phyloP scores from a whole-genome alignment of 1,140 invertebrate species.

The Drosophila tani region DNA sequence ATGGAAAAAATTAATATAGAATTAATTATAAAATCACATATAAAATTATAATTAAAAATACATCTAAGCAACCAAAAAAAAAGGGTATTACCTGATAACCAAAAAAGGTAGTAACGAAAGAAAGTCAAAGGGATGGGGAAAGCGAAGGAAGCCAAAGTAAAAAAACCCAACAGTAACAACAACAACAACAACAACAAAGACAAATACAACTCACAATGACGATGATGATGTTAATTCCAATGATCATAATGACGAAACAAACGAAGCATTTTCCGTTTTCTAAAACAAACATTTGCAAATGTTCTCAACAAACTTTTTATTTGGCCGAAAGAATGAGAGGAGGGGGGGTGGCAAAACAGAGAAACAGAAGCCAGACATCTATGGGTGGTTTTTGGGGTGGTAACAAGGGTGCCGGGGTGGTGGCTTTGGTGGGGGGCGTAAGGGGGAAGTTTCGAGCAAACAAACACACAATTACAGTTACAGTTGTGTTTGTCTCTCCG shows the following conservation, averaged over 20 bases:
- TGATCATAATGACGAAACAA: conserved; percentile 64
- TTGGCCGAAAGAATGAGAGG: conserved; percentile 38
- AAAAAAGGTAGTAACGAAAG: conserved; percentile 32
- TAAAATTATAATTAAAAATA: not conserved
- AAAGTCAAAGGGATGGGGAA: conserved; percentile 20
- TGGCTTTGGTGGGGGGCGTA: not conserved
- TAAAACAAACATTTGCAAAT: conserved; percentile 82
- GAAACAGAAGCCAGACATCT: conserved; percentile 55
- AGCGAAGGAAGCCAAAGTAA: conserved; percentile 67
- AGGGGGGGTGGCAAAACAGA: conserved; percentile 38
- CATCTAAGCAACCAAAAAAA: not conserved
- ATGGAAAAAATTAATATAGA: not conserved
- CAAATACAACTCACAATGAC: conserved; percentile 40
- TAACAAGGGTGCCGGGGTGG: not conserved
- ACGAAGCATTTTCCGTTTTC: conserved; percentile 74
- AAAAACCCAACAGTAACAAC: conserved; percentile 7
- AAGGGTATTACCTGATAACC: not conserved
- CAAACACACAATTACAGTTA: conserved; percentile 63
- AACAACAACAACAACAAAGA: conserved; percentile 24
- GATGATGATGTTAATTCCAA: conserved; percentile 38
- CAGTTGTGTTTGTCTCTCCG: conserved; percentile 59
- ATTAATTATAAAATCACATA: not conserved
- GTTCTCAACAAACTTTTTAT: conserved; percentile 81
- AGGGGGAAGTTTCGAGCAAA: conserved; percentile 57
- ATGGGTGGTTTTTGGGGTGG: conserved; percentile 14